These are phyloP conservation scores for Orthonevra nobilis DNA, from an alignment of 2,888 invertebrate species.

Conservation along the genomic window DNA sequence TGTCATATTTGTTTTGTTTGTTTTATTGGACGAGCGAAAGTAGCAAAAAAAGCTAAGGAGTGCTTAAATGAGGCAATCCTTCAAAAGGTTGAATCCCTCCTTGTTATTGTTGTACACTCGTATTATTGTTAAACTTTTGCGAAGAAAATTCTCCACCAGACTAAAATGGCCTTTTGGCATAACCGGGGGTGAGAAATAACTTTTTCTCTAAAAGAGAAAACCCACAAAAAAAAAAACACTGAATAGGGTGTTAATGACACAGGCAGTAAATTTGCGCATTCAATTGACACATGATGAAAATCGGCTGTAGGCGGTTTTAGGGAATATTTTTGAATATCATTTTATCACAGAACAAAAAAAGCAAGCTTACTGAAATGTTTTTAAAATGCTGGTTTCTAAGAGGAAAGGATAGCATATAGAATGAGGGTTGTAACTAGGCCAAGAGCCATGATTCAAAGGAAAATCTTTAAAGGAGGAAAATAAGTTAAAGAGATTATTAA, in stretches of 20 bases:
- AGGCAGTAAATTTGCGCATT: conserved; percentile 62
- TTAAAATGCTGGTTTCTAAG: too few relatives aligned
- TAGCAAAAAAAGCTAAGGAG: conserved; percentile 17
- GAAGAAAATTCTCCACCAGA: conserved; percentile 31
- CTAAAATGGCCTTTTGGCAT: conserved; percentile 53
- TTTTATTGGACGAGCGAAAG: conserved; percentile 25
- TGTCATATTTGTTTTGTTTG: conserved; percentile 40
- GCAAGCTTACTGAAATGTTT: too few relatives aligned
- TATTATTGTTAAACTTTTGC: conserved; percentile 63
- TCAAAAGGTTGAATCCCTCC: conserved; percentile 67
- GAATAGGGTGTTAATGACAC: conserved; percentile 67
- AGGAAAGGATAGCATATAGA: not conserved
- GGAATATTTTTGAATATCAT: conserved; percentile 4
- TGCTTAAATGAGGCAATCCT: conserved; percentile 68
- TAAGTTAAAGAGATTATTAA: conserved; percentile 43
- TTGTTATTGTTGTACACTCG: conserved; percentile 63
- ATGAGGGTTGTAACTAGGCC: conserved; percentile 7
- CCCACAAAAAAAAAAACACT: conserved; percentile 1
- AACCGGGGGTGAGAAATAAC: conserved; percentile 52
- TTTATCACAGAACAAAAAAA: too few relatives aligned
- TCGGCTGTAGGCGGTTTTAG: conserved; percentile 34
- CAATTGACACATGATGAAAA: conserved; percentile 66
- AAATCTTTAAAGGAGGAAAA: conserved; percentile 12
- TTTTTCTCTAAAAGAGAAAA: conserved; percentile 41
- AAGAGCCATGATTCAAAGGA: not conserved